phyloP scores from a whole-genome alignment of 2,888 invertebrate genomes.

The Hololepta plana region DNA sequence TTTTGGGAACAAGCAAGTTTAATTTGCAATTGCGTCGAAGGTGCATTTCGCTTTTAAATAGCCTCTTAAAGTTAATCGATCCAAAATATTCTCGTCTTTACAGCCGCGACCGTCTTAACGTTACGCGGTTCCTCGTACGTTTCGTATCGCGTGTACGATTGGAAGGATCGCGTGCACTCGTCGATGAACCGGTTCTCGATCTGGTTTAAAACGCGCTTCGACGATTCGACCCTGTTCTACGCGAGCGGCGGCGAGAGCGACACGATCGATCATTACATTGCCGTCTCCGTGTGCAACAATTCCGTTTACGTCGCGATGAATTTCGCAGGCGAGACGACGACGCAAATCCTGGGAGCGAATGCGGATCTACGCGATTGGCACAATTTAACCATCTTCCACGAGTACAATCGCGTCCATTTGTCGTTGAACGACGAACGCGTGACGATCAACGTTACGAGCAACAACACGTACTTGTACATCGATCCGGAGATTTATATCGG shows the following conservation, averaged over 20 bases:
- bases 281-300: conserved; percentile 67
- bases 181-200: conserved; percentile 73
- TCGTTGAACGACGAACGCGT: conserved; percentile 58
- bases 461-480: conserved; percentile 60
- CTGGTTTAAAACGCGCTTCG: conserved; percentile 79
- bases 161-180: conserved; percentile 81
- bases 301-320: conserved; percentile 75
- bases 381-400: conserved; percentile 72
- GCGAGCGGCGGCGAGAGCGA: conserved; percentile 84
- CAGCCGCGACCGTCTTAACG: conserved; percentile 75
- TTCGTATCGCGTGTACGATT: conserved; percentile 81
- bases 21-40: too few species aligned
- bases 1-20: too few species aligned
- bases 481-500: conserved; percentile 91
- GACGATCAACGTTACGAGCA: conserved; percentile 52
- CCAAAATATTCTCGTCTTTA: too few species aligned
- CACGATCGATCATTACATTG: conserved; percentile 76
- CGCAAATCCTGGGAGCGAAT: conserved; percentile 45
- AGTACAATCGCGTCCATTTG: conserved; percentile 52
- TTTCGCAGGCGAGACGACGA: conserved; percentile 63
- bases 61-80: too few species aligned
- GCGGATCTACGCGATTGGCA: conserved; percentile 71
- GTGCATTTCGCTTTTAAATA: conserved; percentile 1
- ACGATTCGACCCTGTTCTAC: conserved; percentile 82
- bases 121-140: conserved; percentile 82